Percentiles rank a stretch among this genome's conserved stretches.
Conservation (phyloP, 2,797 vertebrate species). For the Brotula barbata region DNA sequence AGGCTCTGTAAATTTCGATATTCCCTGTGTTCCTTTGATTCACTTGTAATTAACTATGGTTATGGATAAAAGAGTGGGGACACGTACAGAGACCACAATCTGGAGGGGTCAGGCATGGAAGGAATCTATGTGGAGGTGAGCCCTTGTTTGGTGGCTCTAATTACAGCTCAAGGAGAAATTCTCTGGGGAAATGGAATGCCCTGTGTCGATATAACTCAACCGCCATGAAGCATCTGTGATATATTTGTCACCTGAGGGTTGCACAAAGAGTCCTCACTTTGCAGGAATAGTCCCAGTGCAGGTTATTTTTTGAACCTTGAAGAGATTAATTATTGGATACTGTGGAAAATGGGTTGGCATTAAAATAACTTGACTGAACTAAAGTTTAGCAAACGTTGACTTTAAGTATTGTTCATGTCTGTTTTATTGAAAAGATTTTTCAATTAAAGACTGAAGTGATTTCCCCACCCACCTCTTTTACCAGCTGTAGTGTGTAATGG, state of each 20-base stretch:
- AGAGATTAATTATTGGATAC: background rate
- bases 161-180: conserved; percentile 57
- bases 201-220: conserved; percentile 38
- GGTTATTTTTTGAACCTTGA: conserved; percentile 19
- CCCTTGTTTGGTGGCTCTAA: conserved; percentile 55
- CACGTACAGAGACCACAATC: background rate
- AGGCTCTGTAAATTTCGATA: conserved; percentile 15
- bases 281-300: conserved; percentile 7
- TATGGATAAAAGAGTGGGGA: background rate
- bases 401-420: background rate
- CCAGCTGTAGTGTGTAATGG: no score
- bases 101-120: conserved; percentile 12
- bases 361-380: no score
- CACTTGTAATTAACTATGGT: background rate
- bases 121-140: conserved; percentile 1
- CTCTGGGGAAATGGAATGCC: conserved; percentile 39
- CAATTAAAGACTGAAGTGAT: conserved; percentile 1
- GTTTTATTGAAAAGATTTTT: background rate
- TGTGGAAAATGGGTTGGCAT: background rate
- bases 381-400: no score
- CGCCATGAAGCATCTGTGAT: conserved; percentile 42
- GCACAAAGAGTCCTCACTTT: conserved; percentile 18
- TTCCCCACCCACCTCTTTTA: no score
- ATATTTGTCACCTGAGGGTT: conserved; percentile 25
- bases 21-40: background rate